Base-by-base conservation (phyloP, 1,140 invertebrate species). In the Grapholita molesta region DNA sequence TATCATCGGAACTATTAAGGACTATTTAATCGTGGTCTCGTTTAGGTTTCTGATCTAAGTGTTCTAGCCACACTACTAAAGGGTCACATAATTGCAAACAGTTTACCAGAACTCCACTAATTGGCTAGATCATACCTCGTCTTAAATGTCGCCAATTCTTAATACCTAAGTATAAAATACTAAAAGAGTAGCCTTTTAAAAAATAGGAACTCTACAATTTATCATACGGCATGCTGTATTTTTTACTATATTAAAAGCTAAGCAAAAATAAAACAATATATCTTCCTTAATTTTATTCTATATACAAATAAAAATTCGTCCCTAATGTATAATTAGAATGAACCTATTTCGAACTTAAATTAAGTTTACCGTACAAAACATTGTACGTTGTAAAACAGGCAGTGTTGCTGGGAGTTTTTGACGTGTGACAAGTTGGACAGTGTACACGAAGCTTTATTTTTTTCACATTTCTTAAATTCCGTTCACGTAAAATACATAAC, bases 291-390 rank as follows among this genome's bases (percentile, higher is more conserved):
- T 72, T 90, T 86, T 86, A 85, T 86, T 90, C 87, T 91, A 91
- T 89, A 88, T 91, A 91, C 89, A 91, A 89, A 89, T 88, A 88
- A 72, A 89, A 89, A 86, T 81, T 82, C 70, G 77, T 84, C 80
- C 82, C 81, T 85, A 84, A 86, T 55, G 78, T 83, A 78, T 84
- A 86, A 84, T 80, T 88, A 89, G 21, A 71, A 82, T 86, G 80
- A 82, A 75, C 67, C 74, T 84, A 72, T 32, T 64, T 70, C 68
- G 82, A 79, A 72, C 78, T 86, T 83, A 86, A 77, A 85, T 83
- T 85, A 72, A 76, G 84, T 82, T 72, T 79, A 48, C 78, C 88
- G 89, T 87, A 90, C 88, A 88, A 72, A 74, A 69, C 70, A 28
- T 80, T 86, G 87, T 88, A 87, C 81, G 76, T 78, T 73, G 70